Evolutionary conservation across 1,140 invertebrate species (phyloP), one percentile per base, ranked within the genome.

Genomic region (Trichogramma pretiosum): DNA sequence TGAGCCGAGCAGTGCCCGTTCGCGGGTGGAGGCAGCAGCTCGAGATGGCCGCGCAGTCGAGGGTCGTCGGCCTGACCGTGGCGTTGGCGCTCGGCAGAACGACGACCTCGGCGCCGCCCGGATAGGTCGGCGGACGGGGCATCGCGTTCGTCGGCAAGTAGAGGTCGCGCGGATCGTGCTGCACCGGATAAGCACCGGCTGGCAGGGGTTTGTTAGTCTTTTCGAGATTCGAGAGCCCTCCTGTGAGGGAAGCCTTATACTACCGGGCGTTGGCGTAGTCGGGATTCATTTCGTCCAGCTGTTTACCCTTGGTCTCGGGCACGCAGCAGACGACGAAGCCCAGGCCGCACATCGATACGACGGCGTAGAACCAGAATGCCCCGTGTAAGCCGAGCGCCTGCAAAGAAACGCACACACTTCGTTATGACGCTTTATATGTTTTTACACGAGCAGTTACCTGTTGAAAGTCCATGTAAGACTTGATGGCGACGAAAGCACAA

Each of bases 341-440:
- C 2, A 92, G 72, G 18, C 89, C 89, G 48, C 85, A 75, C 2
- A 90, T 77, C 0, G 88, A 84, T 52, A 93, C 79, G 2, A 80
- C 85, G 2, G 89, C 82, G 62, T 93, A 95, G 50, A 92, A 73
- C 86, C 89, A 93, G 63, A 93, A 95, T 0, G 87, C 80, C 8
- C 85, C 87, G 59, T 87, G 79, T 10, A 89, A 62, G 1, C 87
- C 87, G 28, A 93, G 74, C 9, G 77, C 63, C 61, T 75, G 59
- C 3, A 54, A 56, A 11, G 18, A 22, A 37, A 18, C 10, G n/a
- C n/a, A n/a, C n/a, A n/a, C n/a, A n/a, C n/a, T n/a, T n/a, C n/a
- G n/a, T n/a, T n/a, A n/a, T n/a, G n/a, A n/a, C n/a, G n/a, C n/a
- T n/a, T n/a, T n/a, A n/a, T n/a, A n/a, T n/a, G n/a, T n/a, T n/a